Conservation (phyloP, 2,113 vertebrate species). For the Apaloderma vittatum region DNA sequence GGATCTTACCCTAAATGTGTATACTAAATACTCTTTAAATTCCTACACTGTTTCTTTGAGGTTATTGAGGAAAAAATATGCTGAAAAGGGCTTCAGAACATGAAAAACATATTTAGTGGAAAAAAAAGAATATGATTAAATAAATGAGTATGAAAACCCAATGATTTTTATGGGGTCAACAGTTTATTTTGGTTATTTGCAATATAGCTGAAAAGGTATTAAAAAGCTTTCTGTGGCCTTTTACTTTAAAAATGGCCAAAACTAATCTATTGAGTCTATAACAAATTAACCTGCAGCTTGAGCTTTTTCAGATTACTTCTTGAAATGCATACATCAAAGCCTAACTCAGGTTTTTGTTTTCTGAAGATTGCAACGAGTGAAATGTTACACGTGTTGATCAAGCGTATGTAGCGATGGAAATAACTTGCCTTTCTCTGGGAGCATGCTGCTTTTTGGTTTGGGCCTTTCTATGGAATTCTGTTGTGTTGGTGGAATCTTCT, state of each 20-base stretch:
- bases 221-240: conserved; percentile 28
- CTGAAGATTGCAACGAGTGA: background rate
- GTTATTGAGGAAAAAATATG: conserved; percentile 41
- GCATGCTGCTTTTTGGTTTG: background rate
- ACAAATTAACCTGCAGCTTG: conserved; percentile 14
- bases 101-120: conserved; percentile 50
- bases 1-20: conserved; percentile 54
- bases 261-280: conserved; percentile 28
- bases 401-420: background rate
- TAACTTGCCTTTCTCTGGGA: background rate
- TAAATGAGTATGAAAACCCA: conserved; percentile 25
- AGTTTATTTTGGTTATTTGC: conserved; percentile 55
- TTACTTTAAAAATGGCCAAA: background rate
- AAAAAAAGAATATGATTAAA: conserved; percentile 31
- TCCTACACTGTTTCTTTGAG: conserved; percentile 42
- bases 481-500: background rate
- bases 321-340: background rate
- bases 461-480: background rate
- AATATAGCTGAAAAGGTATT: conserved; percentile 45
- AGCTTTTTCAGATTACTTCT: conserved; percentile 18
- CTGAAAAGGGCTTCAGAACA: conserved; percentile 36
- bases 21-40: conserved; percentile 61
- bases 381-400: background rate
- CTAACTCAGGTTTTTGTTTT: background rate
- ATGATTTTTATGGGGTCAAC: conserved; percentile 44